Evolutionary conservation across 2,113 vertebrate genomes (phyloP).

Genomic region (Oreotrochilus melanogaster): DNA sequence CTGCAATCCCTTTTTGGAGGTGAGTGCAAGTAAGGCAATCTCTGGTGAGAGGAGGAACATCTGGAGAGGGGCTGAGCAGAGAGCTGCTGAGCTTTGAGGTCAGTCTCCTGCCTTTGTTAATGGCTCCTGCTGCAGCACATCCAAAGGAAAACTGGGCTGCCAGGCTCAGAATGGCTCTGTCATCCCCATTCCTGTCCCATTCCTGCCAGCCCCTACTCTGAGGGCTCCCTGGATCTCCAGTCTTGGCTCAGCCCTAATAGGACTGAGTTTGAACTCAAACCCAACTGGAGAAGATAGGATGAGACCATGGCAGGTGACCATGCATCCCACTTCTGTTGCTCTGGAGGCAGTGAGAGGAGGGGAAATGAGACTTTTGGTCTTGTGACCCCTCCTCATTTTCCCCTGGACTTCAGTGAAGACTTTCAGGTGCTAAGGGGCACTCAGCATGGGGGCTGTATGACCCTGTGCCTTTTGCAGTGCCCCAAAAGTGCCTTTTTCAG

Average conservation of each 20-base stretch:
- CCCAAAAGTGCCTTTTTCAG: no score
- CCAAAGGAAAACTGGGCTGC: not conserved
- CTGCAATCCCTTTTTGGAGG: not conserved
- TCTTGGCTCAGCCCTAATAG: not conserved
- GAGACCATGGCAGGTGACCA: not conserved
- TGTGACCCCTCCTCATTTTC: not conserved
- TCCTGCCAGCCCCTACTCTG: not conserved
- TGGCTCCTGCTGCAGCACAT: constrained; percentile 7
- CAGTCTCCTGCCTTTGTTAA: constrained; percentile 19
- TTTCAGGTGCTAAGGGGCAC: not conserved
- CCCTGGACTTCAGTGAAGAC: not conserved
- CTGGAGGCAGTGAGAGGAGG: not conserved
- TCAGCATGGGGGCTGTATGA: accelerated
- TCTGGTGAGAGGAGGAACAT: constrained; percentile 20
- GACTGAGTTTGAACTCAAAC: not conserved
- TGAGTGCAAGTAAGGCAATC: not conserved
- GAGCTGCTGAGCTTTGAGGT: not conserved
- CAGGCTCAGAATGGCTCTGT: not conserved
- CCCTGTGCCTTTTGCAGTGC: not conserved
- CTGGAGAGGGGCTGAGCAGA: not conserved
- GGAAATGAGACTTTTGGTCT: not conserved
- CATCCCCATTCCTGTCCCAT: not conserved
- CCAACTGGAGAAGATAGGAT: not conserved
- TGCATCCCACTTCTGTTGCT: not conserved
- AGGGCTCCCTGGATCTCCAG: not conserved